A percentile compares a stretch with the other conserved stretches of the same genome.
phyloP scores from a whole-genome alignment of 2,888 invertebrate species.

The Microctonus aethiopoides region DNA sequence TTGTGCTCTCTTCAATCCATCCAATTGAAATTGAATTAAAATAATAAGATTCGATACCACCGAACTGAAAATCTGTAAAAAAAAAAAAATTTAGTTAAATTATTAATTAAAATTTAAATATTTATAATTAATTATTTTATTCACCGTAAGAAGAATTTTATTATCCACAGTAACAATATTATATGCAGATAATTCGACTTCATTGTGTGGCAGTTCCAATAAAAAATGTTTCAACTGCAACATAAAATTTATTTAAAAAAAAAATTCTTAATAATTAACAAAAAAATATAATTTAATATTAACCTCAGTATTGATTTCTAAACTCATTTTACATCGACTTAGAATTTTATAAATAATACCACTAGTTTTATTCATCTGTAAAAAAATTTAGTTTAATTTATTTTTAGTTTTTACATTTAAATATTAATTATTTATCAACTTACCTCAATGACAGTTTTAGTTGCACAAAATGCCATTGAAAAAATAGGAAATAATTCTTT shows the following conservation, averaged over 20 bases:
- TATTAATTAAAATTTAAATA: background rate
- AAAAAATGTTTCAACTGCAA: conserved; percentile 30
- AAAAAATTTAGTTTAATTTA: background rate
- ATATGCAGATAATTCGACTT: conserved; percentile 28
- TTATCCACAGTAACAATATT: background rate
- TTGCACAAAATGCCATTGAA: conserved; percentile 14
- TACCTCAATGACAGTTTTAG: conserved; percentile 24
- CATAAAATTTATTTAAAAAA: background rate
- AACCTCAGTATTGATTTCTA: conserved; percentile 28
- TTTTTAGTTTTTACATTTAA: background rate
- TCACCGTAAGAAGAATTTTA: conserved; percentile 7
- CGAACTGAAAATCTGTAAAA: conserved; percentile 13
- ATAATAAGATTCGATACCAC: conserved; percentile 8
- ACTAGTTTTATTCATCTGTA: conserved; percentile 25
- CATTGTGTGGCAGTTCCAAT: conserved; percentile 27
- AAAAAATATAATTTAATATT: background rate
- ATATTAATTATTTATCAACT: too few species aligned
- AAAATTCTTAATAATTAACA: background rate
- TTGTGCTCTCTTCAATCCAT: background rate
- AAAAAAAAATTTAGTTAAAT: background rate
- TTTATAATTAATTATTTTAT: background rate
- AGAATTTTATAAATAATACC: conserved; percentile 29
- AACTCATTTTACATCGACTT: conserved; percentile 12
- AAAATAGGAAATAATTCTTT: conserved; percentile 25
- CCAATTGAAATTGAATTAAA: conserved; percentile 9